These are phyloP conservation scores for Melitaea athalia DNA, from an alignment of 2,888 invertebrate species.

Conservation along the genomic window DNA sequence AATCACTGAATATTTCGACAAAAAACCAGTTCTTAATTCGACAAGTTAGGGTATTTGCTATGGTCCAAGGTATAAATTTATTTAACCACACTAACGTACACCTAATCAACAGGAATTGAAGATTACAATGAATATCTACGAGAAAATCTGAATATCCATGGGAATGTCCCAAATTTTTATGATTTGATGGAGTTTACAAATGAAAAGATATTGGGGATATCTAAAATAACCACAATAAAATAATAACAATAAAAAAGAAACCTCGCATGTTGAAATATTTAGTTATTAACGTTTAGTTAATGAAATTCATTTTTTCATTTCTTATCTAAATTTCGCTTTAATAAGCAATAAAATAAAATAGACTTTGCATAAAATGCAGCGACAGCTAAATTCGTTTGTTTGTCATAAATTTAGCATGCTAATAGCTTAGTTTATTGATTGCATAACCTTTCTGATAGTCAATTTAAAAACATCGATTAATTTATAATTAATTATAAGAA, in stretches of 20 bases:
- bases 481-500: conserved; percentile 2
- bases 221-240: neutral
- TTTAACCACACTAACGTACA: neutral
- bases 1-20: conserved; percentile 74
- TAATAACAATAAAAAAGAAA: conserved; percentile 11
- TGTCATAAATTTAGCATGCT: conserved; percentile 12
- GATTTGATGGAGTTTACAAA: neutral
- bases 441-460: conserved; percentile 16
- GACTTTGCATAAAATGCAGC: conserved; percentile 15
- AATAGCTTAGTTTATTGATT: conserved; percentile 10
- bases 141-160: conserved; percentile 1
- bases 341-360: conserved; percentile 4
- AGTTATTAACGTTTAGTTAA: neutral
- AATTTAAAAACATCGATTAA: conserved; percentile 2
- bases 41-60: conserved; percentile 35
- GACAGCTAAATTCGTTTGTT: conserved; percentile 16
- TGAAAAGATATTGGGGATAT: conserved; percentile 1
- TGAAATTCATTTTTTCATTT: conserved; percentile 3
- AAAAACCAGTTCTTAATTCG: conserved; percentile 66
- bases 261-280: conserved; percentile 7
- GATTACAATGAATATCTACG: neutral
- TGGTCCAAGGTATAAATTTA: conserved; percentile 24
- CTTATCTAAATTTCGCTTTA: conserved; percentile 5
- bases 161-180: neutral
- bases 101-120: conserved; percentile 4